phyloP scores from a whole-genome alignment of 2,888 invertebrate species.

The Tethea ocularis region DNA sequence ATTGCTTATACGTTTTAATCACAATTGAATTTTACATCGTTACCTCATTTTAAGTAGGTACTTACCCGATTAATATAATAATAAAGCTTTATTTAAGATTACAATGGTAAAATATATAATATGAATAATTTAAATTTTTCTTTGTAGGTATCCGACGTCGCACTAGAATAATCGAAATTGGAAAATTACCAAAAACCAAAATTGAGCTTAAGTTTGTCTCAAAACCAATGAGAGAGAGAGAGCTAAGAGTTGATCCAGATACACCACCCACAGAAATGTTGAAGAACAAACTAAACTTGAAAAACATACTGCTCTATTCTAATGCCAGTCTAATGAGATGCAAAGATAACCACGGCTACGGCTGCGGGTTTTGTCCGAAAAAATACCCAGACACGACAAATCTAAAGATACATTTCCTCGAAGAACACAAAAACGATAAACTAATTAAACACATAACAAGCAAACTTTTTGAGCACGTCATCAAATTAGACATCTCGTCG shows the following conservation, averaged over 20 bases:
- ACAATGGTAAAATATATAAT: neutral
- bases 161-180: slow-evolving; percentile 42
- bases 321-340: slow-evolving; percentile 59
- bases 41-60: neutral
- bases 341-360: slow-evolving; percentile 51
- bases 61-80: neutral
- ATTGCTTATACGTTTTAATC: no score
- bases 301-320: slow-evolving; percentile 49
- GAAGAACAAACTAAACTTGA: slow-evolving; percentile 50
- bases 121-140: slow-evolving; percentile 29
- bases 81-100: no score
- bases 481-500: slow-evolving; percentile 58
- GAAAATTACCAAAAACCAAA: slow-evolving; percentile 30
- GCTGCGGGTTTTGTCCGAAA: slow-evolving; percentile 50
- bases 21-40: no score
- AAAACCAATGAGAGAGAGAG: slow-evolving; percentile 20
- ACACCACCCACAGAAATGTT: slow-evolving; percentile 20
- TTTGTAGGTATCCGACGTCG: slow-evolving; percentile 43
- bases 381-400: slow-evolving; percentile 43
- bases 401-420: slow-evolving; percentile 54
- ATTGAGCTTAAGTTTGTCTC: slow-evolving; percentile 46
- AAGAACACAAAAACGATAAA: slow-evolving; percentile 50
- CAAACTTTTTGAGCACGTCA: slow-evolving; percentile 44
- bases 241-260: slow-evolving; percentile 14
- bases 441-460: slow-evolving; percentile 41